Conservation (phyloP, 2,113 vertebrate species). For the Gavialis gangeticus region DNA sequence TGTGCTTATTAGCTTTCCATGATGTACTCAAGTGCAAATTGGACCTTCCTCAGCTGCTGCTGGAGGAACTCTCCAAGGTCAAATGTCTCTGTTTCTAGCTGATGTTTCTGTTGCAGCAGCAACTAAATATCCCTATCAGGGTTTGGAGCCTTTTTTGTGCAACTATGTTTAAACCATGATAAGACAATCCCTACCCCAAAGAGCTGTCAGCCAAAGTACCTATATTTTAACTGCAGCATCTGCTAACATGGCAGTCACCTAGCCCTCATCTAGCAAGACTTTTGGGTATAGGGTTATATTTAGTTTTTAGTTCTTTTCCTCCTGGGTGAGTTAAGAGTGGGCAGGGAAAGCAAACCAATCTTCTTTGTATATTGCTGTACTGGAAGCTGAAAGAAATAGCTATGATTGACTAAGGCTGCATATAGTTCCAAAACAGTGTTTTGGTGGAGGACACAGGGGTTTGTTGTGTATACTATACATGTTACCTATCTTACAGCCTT, state of each 20-base stretch:
- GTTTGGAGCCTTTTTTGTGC: background rate
- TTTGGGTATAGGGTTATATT: background rate
- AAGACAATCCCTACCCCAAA: background rate
- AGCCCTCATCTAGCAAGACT: background rate
- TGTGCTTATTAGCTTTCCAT: background rate
- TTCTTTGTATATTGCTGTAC: background rate
- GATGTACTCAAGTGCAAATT: background rate
- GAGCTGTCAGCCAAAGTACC: background rate
- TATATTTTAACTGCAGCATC: slow-evolving; percentile 9
- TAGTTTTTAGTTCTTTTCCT: background rate
- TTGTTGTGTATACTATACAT: background rate
- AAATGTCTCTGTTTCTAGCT: background rate
- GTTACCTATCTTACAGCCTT: background rate
- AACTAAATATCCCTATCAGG: background rate
- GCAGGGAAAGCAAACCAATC: background rate
- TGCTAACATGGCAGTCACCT: background rate
- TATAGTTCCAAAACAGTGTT: background rate
- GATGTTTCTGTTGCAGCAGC: slow-evolving; percentile 6
- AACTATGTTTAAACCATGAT: background rate
- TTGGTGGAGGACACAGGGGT: background rate
- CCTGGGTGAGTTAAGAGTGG: background rate
- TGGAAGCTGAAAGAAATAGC: background rate
- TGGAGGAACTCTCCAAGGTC: background rate
- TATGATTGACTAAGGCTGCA: accelerated
- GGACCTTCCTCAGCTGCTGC: background rate